These are phyloP conservation scores for Trialeurodes vaporariorum DNA, from an alignment of 1,140 invertebrate species.

Conservation along the genomic window DNA sequence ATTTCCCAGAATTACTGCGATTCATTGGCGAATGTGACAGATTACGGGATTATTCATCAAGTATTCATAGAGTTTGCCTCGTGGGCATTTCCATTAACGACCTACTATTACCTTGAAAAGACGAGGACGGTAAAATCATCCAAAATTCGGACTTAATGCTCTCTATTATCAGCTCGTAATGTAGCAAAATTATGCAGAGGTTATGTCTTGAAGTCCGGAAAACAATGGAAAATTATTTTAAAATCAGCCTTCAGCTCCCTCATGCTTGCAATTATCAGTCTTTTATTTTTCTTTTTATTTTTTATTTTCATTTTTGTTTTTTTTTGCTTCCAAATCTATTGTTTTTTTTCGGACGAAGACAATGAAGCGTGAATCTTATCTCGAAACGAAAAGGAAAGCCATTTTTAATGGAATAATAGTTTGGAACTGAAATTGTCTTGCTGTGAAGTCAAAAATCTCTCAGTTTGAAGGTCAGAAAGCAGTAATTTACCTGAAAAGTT, in stretches of 20 bases:
- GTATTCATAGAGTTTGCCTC: too few relatives aligned
- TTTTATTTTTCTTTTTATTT: neutral
- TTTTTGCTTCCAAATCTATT: neutral
- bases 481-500: too few relatives aligned
- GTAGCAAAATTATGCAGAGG: neutral
- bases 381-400: neutral
- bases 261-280: neutral
- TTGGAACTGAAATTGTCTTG: neutral
- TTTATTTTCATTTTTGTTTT: neutral
- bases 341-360: neutral
- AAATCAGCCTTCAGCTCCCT: neutral
- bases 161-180: neutral
- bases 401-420: neutral
- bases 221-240: constrained; percentile 1
- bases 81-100: too few relatives aligned
- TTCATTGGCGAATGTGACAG: too few relatives aligned
- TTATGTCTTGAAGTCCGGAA: neutral
- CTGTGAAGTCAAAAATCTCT: too few relatives aligned
- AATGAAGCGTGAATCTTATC: neutral
- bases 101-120: neutral
- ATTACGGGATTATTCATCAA: too few relatives aligned
- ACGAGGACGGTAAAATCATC: neutral
- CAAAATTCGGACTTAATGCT: neutral
- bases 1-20: too few relatives aligned
- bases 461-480: too few relatives aligned